Evolutionary conservation across 2,797 vertebrate species (phyloP).

Genomic region (Cyprinella venusta): DNA sequence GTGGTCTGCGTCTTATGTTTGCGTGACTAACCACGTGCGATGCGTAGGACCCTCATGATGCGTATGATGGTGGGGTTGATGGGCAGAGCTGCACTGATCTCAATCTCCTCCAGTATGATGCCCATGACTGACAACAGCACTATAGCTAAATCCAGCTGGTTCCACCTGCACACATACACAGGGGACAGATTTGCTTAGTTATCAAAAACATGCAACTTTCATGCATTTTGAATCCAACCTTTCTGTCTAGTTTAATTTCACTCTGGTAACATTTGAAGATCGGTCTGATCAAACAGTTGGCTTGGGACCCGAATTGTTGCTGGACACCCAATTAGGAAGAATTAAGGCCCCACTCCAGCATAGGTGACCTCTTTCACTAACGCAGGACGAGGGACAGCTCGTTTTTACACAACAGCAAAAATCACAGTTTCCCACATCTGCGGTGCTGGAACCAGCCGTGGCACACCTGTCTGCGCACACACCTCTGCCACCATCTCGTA

Average conservation of each 20-base stretch:
- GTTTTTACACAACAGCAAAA: constrained; percentile 28
- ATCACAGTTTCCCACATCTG: constrained; percentile 32
- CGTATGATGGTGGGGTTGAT: constrained; percentile 98
- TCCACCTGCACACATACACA: constrained; percentile 69
- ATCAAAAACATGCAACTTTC: background rate
- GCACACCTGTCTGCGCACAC: constrained; percentile 36
- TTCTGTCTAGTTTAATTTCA: background rate
- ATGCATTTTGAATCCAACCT: background rate
- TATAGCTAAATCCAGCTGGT: constrained; percentile 95
- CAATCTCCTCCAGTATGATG: constrained; percentile 94
- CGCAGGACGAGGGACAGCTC: background rate
- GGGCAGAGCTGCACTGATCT: constrained; percentile 93
- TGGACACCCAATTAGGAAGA: constrained; percentile 39
- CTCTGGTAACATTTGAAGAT: constrained; percentile 8
- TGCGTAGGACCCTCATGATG: constrained; percentile 96
- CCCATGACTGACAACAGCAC: constrained; percentile 96
- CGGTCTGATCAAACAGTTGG: background rate
- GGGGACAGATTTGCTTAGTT: constrained; percentile 11
- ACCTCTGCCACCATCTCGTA: constrained; percentile 24
- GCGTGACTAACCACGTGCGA: constrained; percentile 85
- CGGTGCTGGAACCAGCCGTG: background rate
- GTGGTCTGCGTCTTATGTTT: constrained; percentile 2
- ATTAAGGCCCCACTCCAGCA: constrained; percentile 34
- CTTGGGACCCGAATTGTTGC: constrained; percentile 28
- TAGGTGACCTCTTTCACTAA: constrained; percentile 43